These are phyloP conservation scores for Acropternis orthonyx DNA, from an alignment of 2,797 vertebrate genomes.

Conservation along the genomic window DNA sequence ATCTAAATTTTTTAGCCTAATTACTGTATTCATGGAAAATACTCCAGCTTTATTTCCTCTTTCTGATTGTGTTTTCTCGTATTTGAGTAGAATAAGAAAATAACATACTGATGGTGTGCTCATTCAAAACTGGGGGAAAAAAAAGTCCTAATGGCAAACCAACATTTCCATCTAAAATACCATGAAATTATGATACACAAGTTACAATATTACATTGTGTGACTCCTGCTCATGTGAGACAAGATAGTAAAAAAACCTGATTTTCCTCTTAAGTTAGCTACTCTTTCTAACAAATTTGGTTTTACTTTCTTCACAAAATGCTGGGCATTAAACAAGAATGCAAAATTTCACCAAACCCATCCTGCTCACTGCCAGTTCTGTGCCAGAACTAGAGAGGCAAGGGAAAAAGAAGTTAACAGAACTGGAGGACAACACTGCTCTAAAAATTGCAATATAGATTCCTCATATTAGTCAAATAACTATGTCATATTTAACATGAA, in stretches of 20 bases:
- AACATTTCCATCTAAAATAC: not conserved
- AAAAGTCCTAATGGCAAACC: not conserved
- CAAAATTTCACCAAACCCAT: not conserved
- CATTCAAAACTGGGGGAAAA: not conserved
- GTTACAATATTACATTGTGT: not conserved
- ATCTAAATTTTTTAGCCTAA: conserved; percentile 53
- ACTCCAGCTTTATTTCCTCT: not conserved
- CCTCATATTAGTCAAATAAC: not conserved
- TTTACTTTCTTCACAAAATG: not conserved
- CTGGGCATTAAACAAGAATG: not conserved
- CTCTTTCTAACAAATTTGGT: not conserved
- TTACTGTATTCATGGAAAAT: conserved; percentile 46
- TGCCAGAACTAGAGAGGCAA: not conserved
- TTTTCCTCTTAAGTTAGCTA: not conserved
- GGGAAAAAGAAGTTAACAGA: not conserved
- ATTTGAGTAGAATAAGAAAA: not conserved
- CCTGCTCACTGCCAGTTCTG: not conserved
- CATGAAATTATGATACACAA: not conserved
- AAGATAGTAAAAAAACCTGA: not conserved
- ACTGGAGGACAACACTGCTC: not conserved
- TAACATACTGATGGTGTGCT: not conserved
- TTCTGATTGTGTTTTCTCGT: not conserved
- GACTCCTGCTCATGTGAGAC: not conserved
- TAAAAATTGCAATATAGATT: not conserved
- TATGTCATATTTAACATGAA: not conserved